Evolutionary conservation across 2,888 invertebrate genomes (phyloP).

Genomic region (Erebia epiphron): DNA sequence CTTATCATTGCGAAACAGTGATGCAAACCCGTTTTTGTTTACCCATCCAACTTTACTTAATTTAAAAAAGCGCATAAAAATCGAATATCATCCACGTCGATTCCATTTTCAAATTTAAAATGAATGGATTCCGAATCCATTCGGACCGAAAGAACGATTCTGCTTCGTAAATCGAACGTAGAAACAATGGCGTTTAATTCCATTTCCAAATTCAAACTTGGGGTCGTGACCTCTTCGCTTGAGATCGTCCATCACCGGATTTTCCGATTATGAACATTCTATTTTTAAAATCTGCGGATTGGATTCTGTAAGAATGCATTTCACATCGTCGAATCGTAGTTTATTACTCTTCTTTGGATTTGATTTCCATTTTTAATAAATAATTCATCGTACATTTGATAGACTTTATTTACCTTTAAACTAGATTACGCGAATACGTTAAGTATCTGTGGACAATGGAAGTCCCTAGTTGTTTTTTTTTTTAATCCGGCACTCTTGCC

Average conservation of each 20-base stretch:
- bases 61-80: not conserved
- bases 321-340: not conserved
- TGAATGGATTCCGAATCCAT: slow-evolving; percentile 26
- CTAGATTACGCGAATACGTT: too few species aligned
- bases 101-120: slow-evolving; percentile 23
- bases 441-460: too few species aligned
- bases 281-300: slow-evolving; percentile 37
- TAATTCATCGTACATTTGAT: too few species aligned
- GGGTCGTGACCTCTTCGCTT: slow-evolving; percentile 33
- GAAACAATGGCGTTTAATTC: slow-evolving; percentile 40
- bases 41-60: too few species aligned
- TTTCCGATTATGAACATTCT: slow-evolving; percentile 40
- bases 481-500: too few species aligned
- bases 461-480: too few species aligned
- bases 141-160: slow-evolving; percentile 32
- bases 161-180: slow-evolving; percentile 31
- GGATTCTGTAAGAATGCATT: slow-evolving; percentile 21
- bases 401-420: too few species aligned
- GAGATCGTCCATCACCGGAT: slow-evolving; percentile 39
- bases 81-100: not conserved
- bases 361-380: not conserved
- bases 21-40: too few species aligned
- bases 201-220: slow-evolving; percentile 39
- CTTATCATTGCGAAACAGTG: too few species aligned
- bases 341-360: not conserved